phyloP scores from a whole-genome alignment of 2,113 vertebrate species.

The Climacteris rufus region DNA sequence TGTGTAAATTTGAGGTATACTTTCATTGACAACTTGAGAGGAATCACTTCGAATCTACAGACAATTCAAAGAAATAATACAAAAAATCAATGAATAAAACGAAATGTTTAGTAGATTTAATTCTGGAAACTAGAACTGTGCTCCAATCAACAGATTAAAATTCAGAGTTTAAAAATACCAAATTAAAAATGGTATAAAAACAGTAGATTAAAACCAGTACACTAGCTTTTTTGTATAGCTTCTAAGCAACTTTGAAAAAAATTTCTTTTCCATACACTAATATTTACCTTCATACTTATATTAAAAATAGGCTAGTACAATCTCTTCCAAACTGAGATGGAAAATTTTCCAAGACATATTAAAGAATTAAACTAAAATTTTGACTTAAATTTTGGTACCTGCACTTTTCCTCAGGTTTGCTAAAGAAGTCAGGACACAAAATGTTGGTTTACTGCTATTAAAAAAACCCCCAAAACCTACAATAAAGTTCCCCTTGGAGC shows the following conservation, averaged over 20 bases:
- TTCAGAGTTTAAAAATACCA: neutral
- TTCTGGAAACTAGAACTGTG: neutral
- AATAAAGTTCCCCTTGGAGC: neutral
- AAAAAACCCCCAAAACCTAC: neutral
- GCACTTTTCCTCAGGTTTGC: neutral
- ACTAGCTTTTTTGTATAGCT: neutral
- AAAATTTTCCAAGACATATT: neutral
- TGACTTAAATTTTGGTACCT: neutral
- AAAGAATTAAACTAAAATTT: neutral
- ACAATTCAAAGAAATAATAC: neutral
- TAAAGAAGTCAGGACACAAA: neutral
- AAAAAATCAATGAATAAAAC: neutral
- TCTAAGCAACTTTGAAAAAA: neutral
- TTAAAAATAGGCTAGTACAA: neutral
- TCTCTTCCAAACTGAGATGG: neutral
- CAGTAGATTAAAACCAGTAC: neutral
- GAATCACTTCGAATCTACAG: constrained; percentile 87
- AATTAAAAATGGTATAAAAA: neutral
- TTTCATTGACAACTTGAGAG: constrained; percentile 89
- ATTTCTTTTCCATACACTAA: neutral
- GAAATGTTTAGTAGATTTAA: neutral
- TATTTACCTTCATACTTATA: neutral
- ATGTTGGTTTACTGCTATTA: neutral
- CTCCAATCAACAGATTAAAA: neutral
- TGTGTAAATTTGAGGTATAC: constrained; percentile 87